These are phyloP conservation scores for Ceramica pisi DNA, from an alignment of 2,888 invertebrate genomes.

Conservation along the genomic window DNA sequence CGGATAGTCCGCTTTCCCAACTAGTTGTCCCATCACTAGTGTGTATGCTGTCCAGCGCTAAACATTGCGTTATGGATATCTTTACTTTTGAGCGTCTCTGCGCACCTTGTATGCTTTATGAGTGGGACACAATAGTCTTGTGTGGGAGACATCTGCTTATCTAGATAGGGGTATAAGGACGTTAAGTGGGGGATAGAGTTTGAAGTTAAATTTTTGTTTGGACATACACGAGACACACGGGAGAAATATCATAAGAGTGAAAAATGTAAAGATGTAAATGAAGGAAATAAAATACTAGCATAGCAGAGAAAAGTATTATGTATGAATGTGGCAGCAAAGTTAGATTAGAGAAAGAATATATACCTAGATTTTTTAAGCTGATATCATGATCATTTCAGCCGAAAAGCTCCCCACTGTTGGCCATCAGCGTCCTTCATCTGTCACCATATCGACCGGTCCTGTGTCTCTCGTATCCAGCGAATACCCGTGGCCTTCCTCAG, in stretches of 20 bases:
- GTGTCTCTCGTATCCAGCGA: no score
- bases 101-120: conserved; percentile 57
- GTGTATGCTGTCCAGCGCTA: conserved; percentile 4
- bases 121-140: conserved; percentile 11
- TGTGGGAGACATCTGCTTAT: conserved; percentile 40
- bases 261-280: neutral
- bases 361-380: no score
- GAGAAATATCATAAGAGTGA: neutral
- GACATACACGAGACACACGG: no score
- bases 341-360: no score
- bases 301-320: neutral
- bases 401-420: no score
- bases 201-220: neutral
- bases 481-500: no score
- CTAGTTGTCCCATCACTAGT: neutral
- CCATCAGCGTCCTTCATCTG: no score
- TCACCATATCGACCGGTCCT: no score
- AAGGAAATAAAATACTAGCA: no score
- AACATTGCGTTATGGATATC: conserved; percentile 53
- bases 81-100: conserved; percentile 32
- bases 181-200: neutral
- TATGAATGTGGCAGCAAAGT: neutral
- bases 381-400: no score
- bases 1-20: neutral
- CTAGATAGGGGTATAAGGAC: neutral